Evolutionary conservation across 2,113 vertebrate species (phyloP), one percentile per base, ranked within the genome.

Genomic region (Cynoglossus semilaevis): DNA sequence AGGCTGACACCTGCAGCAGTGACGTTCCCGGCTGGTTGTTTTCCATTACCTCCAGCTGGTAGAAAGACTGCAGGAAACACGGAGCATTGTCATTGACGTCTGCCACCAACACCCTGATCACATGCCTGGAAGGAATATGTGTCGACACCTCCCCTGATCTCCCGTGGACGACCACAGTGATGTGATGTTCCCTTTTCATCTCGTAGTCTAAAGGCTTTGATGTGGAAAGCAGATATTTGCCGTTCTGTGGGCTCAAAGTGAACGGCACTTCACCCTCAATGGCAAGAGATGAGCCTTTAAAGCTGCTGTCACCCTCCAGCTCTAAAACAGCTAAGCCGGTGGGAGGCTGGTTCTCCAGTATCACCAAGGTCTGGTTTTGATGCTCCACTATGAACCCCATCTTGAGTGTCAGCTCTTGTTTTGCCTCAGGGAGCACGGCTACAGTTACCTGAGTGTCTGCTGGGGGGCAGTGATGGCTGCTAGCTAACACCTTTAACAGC

Each of bases 1-100:
- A 66, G n/a, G 88, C 89, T 1, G 38, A 82, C 45, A 92, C 58
- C 43, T 38, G 73, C 22, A 89, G 29, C 53, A 91, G 76, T 40
- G 52, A 48, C 17, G 51, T 43, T 1, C 76, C 87, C 1, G 84
- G 82, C 29, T 58, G 12, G 60, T 91, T 91, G 82, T 92, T 91
- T 82, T 91, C 90, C 50, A 76, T 79, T 57, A 91, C 72, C 37
- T 83, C 68, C 14, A 77, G 54, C 50, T 87, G 41, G 55, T 91
- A 90, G 22, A 50, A 58, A 47, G 63, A 42, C 22, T 83, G 72
- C 43, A 52, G 38, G 50, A 92, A 92, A 60, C 55, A 69, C 35
- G 91, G 90, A 2, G 74, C 61, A 36, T 92, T 91, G 74, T 91
- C 90, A 22, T 91, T 91, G 69, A 87, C 79, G 71, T 92, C 90